These are phyloP conservation scores for Neodiprion virginianus DNA, from an alignment of 1,140 invertebrate species.

Conservation along the genomic window DNA sequence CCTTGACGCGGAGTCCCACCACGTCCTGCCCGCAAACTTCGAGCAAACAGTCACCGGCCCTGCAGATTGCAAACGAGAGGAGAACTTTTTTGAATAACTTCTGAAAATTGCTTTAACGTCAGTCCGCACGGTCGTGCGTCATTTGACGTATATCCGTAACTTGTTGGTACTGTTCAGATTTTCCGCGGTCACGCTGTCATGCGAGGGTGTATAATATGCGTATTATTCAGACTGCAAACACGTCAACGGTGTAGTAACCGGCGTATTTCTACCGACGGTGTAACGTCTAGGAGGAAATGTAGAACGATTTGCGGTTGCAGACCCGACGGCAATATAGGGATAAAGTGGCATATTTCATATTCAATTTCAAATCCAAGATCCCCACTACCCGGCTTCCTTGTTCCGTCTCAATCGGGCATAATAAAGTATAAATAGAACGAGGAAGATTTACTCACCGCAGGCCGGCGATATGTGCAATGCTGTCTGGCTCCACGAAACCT, in stretches of 20 bases:
- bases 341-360: background rate
- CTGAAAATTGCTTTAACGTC: conserved; percentile 35
- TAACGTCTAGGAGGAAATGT: background rate
- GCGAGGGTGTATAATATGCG: too few relatives aligned
- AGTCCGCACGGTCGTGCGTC: conserved; percentile 58
- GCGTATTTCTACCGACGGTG: background rate
- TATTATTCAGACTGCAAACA: too few relatives aligned
- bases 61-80: conserved; percentile 24
- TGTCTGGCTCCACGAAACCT: conserved; percentile 48
- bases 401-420: background rate
- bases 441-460: conserved; percentile 41
- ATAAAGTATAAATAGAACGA: conserved; percentile 14
- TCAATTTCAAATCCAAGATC: background rate
- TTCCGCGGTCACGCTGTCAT: background rate
- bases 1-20: conserved; percentile 65
- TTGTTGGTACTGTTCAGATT: conserved; percentile 42
- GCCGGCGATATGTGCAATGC: conserved; percentile 48
- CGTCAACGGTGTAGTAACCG: too few relatives aligned
- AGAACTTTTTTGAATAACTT: conserved; percentile 19
- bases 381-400: background rate
- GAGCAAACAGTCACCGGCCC: conserved; percentile 70
- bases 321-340: background rate
- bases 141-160: conserved; percentile 59
- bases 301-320: background rate
- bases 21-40: conserved; percentile 69